Percentiles rank a stretch among this genome's conserved stretches.
These are phyloP conservation scores for Phrixothrix hirtus DNA, from an alignment of 2,888 invertebrate species.

Conservation along the genomic window DNA sequence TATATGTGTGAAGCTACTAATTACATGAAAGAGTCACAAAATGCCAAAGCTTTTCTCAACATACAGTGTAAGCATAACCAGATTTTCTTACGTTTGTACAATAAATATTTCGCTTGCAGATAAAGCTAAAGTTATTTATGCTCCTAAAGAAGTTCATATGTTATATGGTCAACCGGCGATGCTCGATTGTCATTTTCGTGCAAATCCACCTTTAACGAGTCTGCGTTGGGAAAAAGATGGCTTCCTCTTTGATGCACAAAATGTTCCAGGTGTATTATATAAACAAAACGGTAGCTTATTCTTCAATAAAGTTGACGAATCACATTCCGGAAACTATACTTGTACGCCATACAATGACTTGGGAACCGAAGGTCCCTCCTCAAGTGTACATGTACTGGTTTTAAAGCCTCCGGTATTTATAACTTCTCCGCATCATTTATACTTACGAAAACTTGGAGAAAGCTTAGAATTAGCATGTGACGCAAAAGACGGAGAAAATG, in stretches of 20 bases:
- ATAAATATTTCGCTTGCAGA: no score
- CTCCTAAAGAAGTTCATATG: conserved; percentile 82
- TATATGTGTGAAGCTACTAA: conserved; percentile 85
- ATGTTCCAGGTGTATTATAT: conserved; percentile 84
- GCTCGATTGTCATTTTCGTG: conserved; percentile 88
- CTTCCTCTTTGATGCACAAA: conserved; percentile 86
- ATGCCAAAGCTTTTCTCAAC: conserved; percentile 83
- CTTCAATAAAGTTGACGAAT: conserved; percentile 79
- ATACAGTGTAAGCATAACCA: conserved; percentile 95
- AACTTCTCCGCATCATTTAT: conserved; percentile 78
- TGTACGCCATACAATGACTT: conserved; percentile 91
- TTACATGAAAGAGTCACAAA: conserved; percentile 73
- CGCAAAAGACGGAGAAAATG: conserved; percentile 69
- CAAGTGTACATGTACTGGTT: conserved; percentile 81
- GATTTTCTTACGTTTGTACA: no score
- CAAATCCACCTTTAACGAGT: conserved; percentile 88
- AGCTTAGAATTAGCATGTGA: conserved; percentile 82
- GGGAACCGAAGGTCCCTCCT: conserved; percentile 83
- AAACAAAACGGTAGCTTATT: conserved; percentile 69
- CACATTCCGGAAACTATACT: conserved; percentile 84
- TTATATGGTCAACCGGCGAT: conserved; percentile 81
- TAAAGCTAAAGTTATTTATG: conserved; percentile 87
- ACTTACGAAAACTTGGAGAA: conserved; percentile 81
- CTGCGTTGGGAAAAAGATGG: conserved; percentile 94
- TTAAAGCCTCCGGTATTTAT: conserved; percentile 84